These are phyloP conservation scores for Phthorimaea operculella DNA, from an alignment of 1,140 invertebrate species.

Conservation along the genomic window DNA sequence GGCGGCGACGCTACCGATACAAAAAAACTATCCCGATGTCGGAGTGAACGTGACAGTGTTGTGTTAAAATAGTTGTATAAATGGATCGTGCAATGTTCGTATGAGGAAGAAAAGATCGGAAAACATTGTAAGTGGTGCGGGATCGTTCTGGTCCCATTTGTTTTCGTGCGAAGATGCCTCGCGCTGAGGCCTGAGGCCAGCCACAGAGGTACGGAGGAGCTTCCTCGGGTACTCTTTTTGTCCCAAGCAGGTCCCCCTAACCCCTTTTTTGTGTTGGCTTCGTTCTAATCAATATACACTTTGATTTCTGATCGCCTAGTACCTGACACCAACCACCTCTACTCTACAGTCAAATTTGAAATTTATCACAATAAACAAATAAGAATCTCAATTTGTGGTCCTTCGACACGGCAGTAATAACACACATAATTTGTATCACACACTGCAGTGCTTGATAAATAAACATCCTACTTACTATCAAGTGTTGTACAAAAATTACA, in stretches of 20 bases:
- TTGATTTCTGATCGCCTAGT: constrained; percentile 39
- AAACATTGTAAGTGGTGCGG: constrained; percentile 60
- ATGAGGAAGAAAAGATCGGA: constrained; percentile 64
- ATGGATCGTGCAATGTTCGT: constrained; percentile 58
- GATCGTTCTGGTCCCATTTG: constrained; percentile 47
- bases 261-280: constrained; percentile 53
- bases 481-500: no score
- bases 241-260: constrained; percentile 48
- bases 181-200: constrained; percentile 48
- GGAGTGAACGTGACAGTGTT: constrained; percentile 44
- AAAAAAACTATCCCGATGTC: constrained; percentile 56
- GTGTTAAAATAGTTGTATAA: constrained; percentile 61
- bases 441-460: no score
- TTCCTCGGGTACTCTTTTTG: constrained; percentile 54
- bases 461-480: no score
- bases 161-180: constrained; percentile 46
- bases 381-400: no score
- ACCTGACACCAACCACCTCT: not conserved
- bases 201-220: constrained; percentile 54
- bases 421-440: no score
- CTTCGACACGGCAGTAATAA: no score
- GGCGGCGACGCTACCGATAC: constrained; percentile 48
- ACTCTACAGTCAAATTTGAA: no score
- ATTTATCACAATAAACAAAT: no score
- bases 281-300: constrained; percentile 41